Percentiles rank a stretch among this genome's conserved stretches.
Conservation (phyloP, 2,797 vertebrate species). For the Enteromius treurensis region DNA sequence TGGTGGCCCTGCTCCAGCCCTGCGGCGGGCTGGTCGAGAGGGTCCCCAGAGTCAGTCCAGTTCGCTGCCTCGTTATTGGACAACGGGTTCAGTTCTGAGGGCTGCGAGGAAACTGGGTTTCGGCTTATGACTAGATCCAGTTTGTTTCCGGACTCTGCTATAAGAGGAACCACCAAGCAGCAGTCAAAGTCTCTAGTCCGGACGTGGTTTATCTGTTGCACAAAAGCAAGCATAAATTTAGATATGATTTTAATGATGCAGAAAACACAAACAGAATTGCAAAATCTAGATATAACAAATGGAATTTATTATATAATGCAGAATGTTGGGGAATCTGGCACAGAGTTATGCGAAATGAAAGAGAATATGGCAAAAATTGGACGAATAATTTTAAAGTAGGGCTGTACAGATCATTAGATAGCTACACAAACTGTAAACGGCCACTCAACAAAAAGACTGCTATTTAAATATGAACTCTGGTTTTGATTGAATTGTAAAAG, state of each 20-base stretch:
- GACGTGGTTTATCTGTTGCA: conserved; percentile 91
- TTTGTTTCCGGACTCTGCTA: conserved; percentile 93
- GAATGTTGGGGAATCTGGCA: not conserved
- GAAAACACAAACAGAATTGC: not conserved
- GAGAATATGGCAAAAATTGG: not conserved
- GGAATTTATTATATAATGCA: not conserved
- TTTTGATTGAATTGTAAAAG: too few species aligned
- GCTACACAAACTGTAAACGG: not conserved
- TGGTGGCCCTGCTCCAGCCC: conserved; percentile 48
- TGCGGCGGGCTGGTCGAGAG: conserved; percentile 63
- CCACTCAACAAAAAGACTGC: too few species aligned
- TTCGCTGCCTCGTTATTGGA: conserved; percentile 65
- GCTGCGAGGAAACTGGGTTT: conserved; percentile 83
- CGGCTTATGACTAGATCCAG: conserved; percentile 96
- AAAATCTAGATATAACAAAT: not conserved
- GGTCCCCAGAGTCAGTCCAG: conserved; percentile 75
- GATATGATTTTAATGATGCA: not conserved
- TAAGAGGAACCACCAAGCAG: conserved; percentile 96
- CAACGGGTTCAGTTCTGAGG: conserved; percentile 69
- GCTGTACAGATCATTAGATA: not conserved
- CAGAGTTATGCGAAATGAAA: not conserved
- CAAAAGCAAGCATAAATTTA: not conserved
- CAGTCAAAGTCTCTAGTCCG: conserved; percentile 98
- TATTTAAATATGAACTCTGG: too few species aligned
- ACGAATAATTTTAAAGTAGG: not conserved